phyloP scores from a whole-genome alignment of 2,888 invertebrate species.

The Candidula unifasciata region DNA sequence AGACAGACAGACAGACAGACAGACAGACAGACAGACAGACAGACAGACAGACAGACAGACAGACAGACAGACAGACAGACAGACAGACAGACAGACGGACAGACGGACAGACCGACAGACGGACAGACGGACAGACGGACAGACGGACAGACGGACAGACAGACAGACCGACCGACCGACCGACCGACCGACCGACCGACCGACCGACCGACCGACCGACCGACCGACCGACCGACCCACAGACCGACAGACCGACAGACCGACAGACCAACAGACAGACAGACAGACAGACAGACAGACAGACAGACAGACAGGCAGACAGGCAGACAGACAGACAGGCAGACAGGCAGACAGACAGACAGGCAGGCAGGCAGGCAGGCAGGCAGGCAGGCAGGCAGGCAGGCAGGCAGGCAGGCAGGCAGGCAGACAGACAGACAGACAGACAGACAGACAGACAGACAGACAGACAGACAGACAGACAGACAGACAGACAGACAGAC shows the following conservation, averaged over 20 bases:
- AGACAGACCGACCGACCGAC: no score
- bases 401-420: constrained; percentile 5
- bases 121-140: neutral
- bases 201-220: neutral
- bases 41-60: neutral
- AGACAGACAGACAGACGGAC: neutral
- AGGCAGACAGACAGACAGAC: constrained; percentile 25
- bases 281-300: no score
- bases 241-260: no score
- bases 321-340: no score
- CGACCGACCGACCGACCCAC: no score
- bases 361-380: constrained; percentile 5
- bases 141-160: neutral
- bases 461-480: constrained; percentile 5
- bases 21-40: neutral
- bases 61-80: neutral
- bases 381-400: neutral
- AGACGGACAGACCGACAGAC: no score
- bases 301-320: no score
- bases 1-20: constrained; percentile 10
- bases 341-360: no score
- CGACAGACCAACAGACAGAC: no score
- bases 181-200: neutral
- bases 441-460: constrained; percentile 14
- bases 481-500: constrained; percentile 27